Evolutionary conservation across 2,113 vertebrate genomes (phyloP).

Genomic region (Cacatua alba): DNA sequence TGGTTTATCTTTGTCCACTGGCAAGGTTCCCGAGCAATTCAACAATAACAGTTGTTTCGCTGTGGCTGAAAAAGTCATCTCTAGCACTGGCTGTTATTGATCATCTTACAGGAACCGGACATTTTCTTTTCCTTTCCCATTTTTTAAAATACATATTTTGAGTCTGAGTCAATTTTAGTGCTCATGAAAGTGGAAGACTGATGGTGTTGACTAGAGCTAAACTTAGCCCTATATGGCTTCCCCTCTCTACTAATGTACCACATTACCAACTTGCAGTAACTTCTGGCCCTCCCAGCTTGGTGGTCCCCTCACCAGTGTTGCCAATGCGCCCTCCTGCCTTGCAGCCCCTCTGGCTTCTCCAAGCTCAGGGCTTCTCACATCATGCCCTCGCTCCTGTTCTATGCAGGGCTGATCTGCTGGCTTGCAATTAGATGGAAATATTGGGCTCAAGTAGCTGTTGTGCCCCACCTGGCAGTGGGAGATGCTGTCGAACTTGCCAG

Average conservation of each 20-base stretch:
- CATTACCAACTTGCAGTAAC: not conserved
- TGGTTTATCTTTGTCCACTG: slow-evolving; percentile 73
- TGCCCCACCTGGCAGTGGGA: not conserved
- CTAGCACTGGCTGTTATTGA: slow-evolving; percentile 59
- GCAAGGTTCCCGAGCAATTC: slow-evolving; percentile 70
- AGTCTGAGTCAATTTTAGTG: slow-evolving; percentile 56
- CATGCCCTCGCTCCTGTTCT: not conserved
- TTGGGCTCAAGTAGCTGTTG: not conserved
- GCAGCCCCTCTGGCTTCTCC: rapidly evolving
- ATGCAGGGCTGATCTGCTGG: not conserved
- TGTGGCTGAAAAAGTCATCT: slow-evolving; percentile 67
- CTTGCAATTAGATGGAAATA: not conserved
- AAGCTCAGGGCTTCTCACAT: not conserved
- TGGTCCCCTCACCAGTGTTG: not conserved
- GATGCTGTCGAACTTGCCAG: not conserved
- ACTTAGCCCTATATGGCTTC: not conserved
- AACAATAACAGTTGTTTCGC: slow-evolving; percentile 70
- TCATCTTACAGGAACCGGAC: slow-evolving; percentile 48
- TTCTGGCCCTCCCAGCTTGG: not conserved
- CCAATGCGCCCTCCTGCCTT: not conserved
- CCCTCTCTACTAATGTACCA: not conserved
- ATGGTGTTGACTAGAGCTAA: slow-evolving; percentile 22
- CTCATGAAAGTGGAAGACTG: slow-evolving; percentile 49
- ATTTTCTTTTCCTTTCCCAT: slow-evolving; percentile 63
- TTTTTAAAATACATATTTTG: slow-evolving; percentile 60